Evolutionary conservation across 2,888 invertebrate species (phyloP).

Genomic region (Nymphalis urticae): DNA sequence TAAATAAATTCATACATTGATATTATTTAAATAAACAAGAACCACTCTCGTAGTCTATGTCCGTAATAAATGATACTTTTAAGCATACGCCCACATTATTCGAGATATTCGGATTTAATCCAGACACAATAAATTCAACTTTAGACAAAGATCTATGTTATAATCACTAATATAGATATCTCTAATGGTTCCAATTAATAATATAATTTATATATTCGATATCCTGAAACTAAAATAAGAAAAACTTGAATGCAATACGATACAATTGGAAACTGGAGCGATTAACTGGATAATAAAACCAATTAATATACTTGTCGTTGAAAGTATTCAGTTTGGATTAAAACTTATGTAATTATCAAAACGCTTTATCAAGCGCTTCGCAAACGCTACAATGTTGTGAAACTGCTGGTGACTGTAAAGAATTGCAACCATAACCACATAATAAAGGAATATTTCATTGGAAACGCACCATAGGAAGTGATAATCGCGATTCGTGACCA

Average conservation of each 20-base stretch:
- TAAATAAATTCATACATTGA: constrained; percentile 8
- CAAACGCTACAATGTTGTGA: too few species aligned
- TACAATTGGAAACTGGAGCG: not conserved
- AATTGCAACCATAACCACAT: not conserved
- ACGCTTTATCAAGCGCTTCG: too few species aligned
- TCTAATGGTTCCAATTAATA: constrained; percentile 2
- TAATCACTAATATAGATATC: constrained; percentile 7
- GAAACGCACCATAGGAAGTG: not conserved
- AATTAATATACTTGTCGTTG: not conserved
- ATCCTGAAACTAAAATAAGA: not conserved
- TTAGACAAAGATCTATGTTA: constrained; percentile 8
- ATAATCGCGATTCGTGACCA: not conserved
- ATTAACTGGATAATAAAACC: not conserved
- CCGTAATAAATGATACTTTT: constrained; percentile 26
- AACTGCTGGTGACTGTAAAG: too few species aligned
- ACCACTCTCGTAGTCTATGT: constrained; percentile 4
- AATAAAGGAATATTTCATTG: not conserved
- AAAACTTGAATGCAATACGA: not conserved
- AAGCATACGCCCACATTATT: constrained; percentile 20
- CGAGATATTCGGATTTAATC: constrained; percentile 19
- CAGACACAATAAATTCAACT: constrained; percentile 8
- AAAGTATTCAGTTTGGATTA: too few species aligned
- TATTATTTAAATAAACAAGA: constrained; percentile 20
- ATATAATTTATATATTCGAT: not conserved
- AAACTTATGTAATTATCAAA: too few species aligned